Conservation (phyloP, 2,888 invertebrate species). For the Campopleginae sp. region DNA sequence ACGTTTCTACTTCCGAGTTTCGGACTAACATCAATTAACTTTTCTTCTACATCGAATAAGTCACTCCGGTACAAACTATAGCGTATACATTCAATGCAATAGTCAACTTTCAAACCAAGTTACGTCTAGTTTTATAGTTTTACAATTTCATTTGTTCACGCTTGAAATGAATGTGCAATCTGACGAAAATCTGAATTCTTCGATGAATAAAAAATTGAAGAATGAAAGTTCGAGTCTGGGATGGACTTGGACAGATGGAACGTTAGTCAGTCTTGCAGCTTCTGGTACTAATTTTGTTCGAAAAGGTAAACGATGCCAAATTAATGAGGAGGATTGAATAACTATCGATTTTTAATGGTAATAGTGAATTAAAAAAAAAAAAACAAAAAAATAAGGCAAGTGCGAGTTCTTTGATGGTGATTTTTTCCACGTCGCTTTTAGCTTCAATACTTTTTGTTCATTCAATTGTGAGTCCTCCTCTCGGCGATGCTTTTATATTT, state of each 20-base stretch:
- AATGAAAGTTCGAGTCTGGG: neutral
- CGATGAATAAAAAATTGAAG: neutral
- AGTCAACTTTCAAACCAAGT: neutral
- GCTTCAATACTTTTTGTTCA: conserved; percentile 3
- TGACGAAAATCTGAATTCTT: neutral
- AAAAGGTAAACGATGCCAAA: neutral
- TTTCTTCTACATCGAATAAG: neutral
- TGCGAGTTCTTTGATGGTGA: neutral
- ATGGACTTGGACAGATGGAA: neutral
- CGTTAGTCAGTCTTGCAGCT: neutral
- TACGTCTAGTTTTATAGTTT: neutral
- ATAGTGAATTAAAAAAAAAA: neutral
- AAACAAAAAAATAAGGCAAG: neutral
- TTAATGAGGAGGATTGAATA: neutral
- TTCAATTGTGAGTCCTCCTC: neutral
- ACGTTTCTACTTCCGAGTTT: neutral
- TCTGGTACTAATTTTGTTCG: neutral
- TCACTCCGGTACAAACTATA: neutral
- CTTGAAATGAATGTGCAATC: neutral
- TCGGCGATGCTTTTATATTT: conserved; percentile 11
- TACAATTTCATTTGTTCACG: neutral
- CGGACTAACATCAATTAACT: neutral
- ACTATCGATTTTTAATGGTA: neutral
- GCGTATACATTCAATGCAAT: neutral
- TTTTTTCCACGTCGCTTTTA: neutral